Conservation (phyloP, 2,797 vertebrate species). For the Rhinella marina region DNA sequence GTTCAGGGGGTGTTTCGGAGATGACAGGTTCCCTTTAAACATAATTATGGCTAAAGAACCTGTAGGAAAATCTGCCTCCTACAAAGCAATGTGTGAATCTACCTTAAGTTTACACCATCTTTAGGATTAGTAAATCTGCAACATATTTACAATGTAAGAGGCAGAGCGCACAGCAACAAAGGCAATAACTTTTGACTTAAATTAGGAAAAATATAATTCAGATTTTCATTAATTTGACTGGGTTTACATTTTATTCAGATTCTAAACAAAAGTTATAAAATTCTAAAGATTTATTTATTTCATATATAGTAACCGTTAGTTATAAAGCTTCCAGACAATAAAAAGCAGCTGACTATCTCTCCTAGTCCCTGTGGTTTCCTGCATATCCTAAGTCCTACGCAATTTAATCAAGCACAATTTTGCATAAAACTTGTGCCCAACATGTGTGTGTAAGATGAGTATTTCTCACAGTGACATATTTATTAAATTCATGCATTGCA, state of each 20-base stretch:
- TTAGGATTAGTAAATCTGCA: too few relatives aligned
- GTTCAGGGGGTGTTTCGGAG: too few relatives aligned
- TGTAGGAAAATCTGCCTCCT: too few relatives aligned
- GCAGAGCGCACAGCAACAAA: too few relatives aligned
- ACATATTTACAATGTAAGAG: too few relatives aligned
- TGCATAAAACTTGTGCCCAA: constrained; percentile 20
- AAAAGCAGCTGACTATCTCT: constrained; percentile 26
- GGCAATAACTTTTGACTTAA: too few relatives aligned
- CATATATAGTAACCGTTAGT: constrained; percentile 26
- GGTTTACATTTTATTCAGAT: neutral
- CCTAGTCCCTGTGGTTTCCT: constrained; percentile 13
- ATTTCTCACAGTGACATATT: constrained; percentile 55
- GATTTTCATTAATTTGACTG: neutral
- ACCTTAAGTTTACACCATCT: too few relatives aligned
- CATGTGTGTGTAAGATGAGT: constrained; percentile 47
- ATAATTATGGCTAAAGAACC: too few relatives aligned
- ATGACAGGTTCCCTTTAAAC: too few relatives aligned
- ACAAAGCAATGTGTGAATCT: too few relatives aligned
- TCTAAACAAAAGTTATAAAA: neutral
- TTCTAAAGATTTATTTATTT: constrained; percentile 42
- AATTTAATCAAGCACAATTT: constrained; percentile 40
- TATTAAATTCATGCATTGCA: constrained; percentile 47
- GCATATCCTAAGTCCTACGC: neutral
- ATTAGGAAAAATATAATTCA: neutral
- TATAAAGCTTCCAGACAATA: constrained; percentile 33